Conservation (phyloP, 2,797 vertebrate genomes). For the Eupleurogrammus muticus region DNA sequence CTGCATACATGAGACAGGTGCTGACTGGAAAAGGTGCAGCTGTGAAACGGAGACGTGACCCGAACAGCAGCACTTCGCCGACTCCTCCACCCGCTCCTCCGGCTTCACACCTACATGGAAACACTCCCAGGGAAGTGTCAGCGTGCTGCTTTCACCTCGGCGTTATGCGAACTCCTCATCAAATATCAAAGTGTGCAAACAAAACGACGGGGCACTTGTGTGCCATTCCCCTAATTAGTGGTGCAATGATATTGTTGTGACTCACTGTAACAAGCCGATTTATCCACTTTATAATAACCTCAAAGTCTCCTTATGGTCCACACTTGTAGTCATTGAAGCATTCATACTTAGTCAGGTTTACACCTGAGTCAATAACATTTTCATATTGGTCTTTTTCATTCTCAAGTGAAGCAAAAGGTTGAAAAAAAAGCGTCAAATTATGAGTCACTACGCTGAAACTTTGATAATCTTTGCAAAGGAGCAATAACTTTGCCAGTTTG, state of each 20-base stretch:
- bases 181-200: constrained; percentile 49
- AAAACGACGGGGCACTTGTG: not conserved
- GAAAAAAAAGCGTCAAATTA: not conserved
- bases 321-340: not conserved
- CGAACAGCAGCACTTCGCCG: constrained; percentile 14
- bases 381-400: constrained; percentile 1
- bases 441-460: not conserved
- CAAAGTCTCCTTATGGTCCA: not conserved
- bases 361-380: constrained; percentile 2
- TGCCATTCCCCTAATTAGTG: not conserved
- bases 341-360: constrained; percentile 13
- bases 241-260: not conserved
- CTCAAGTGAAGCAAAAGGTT: not conserved
- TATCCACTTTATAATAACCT: constrained; percentile 1
- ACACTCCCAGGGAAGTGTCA: constrained; percentile 49
- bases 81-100: constrained; percentile 27
- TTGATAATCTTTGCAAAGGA: not conserved
- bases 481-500: constrained; percentile 12
- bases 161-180: constrained; percentile 33
- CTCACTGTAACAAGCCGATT: not conserved
- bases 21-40: constrained; percentile 26
- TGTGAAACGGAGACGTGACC: constrained; percentile 48
- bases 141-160: constrained; percentile 18
- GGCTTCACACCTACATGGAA: constrained; percentile 52
- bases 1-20: not conserved